A percentile compares a stretch with the other conserved stretches of the same genome.
These are phyloP conservation scores for Gobius niger DNA, from an alignment of 2,113 vertebrate genomes.

Conservation along the genomic window DNA sequence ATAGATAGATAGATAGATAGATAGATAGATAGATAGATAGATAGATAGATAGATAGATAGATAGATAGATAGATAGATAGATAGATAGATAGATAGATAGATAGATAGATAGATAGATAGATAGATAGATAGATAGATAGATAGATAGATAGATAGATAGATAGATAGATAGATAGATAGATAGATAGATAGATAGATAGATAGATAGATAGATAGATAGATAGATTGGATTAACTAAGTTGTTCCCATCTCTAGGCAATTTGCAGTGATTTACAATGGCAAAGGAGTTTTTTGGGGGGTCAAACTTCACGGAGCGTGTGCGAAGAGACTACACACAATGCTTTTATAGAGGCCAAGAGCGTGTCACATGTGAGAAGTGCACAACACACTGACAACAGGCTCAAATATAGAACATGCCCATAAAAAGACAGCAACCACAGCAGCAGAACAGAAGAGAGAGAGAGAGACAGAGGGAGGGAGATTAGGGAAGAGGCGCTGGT, in stretches of 20 bases:
- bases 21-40: too few species aligned
- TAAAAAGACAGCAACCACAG: slow-evolving; percentile 94
- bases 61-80: too few species aligned
- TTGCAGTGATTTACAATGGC: background rate
- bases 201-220: too few species aligned
- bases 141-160: too few species aligned
- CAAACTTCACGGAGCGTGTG: slow-evolving; percentile 6
- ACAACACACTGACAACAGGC: slow-evolving; percentile 69
- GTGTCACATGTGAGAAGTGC: slow-evolving; percentile 43
- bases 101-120: background rate
- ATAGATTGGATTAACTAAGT: too few species aligned
- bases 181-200: too few species aligned
- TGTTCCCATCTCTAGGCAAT: too few species aligned
- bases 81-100: too few species aligned
- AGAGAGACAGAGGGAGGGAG: slow-evolving; percentile 28
- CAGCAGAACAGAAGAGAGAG: slow-evolving; percentile 63
- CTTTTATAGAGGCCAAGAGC: slow-evolving; percentile 32
- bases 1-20: background rate
- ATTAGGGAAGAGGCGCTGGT: background rate
- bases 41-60: too few species aligned
- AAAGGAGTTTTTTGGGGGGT: background rate
- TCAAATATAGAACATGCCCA: slow-evolving; percentile 99
- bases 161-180: too few species aligned
- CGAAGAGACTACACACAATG: slow-evolving; percentile 9
- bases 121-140: too few species aligned